Evolutionary conservation across 1,140 invertebrate genomes (phyloP).

Genomic region (Heliconius nattereri): DNA sequence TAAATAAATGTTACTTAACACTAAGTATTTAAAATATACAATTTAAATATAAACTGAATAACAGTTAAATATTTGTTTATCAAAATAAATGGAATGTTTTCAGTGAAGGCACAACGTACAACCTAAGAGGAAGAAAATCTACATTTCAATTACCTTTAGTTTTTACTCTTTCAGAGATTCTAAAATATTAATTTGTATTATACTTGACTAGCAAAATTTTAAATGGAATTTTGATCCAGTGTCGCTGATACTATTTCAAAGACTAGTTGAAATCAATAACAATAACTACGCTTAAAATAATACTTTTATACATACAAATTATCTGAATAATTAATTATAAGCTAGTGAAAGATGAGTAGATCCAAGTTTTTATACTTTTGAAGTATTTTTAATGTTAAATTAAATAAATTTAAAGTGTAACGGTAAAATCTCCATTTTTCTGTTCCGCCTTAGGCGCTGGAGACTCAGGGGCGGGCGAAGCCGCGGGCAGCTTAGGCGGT

Average conservation of each 20-base stretch:
- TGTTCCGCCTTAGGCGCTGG: slow-evolving; percentile 60
- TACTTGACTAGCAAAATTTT: not conserved
- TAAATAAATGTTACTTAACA: slow-evolving; percentile 10
- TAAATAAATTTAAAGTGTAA: slow-evolving; percentile 56
- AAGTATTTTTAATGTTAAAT: not conserved
- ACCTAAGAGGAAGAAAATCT: slow-evolving; percentile 24
- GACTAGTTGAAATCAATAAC: slow-evolving; percentile 4
- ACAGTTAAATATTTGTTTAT: slow-evolving; percentile 2
- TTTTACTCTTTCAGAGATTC: not conserved
- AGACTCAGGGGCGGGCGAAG: slow-evolving; percentile 35
- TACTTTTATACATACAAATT: not conserved
- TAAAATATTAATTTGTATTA: not conserved
- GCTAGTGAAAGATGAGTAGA: not conserved
- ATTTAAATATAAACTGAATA: not conserved
- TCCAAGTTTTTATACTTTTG: not conserved
- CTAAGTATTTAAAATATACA: slow-evolving; percentile 5
- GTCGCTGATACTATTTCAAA: slow-evolving; percentile 4
- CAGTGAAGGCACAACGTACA: slow-evolving; percentile 22
- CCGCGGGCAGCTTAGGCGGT: slow-evolving; percentile 29
- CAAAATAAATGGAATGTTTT: slow-evolving; percentile 39
- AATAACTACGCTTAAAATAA: not conserved
- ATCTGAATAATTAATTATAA: not conserved
- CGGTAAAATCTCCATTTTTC: slow-evolving; percentile 72
- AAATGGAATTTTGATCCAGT: not conserved
- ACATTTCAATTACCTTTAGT: not conserved